Evolutionary conservation across 2,113 vertebrate genomes (phyloP), one percentile per base, ranked within the genome.

Genomic region (Eurypyga helias): DNA sequence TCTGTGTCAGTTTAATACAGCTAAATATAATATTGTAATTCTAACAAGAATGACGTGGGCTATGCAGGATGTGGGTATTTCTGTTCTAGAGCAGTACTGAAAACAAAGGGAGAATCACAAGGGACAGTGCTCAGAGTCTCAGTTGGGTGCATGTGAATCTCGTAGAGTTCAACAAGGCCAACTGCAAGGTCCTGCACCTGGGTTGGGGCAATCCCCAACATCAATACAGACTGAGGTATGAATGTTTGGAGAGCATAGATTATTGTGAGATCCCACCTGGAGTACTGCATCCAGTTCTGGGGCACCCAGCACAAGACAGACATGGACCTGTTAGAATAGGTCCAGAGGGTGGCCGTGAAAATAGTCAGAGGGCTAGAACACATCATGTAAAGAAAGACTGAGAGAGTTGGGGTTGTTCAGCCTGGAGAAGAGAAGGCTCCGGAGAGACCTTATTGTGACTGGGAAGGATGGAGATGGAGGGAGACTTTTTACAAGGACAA

Each of bases 381-480:
- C 11, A 6, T 36, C 1, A 2, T 69, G 0, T n/a, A 17, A 71
- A 18, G 28, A 51, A 10, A 54, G 25, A 5, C 49, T 85, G 18
- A 43, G 45, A 36, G 11, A 36, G 11, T 45, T 82, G 0, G 0
- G 26, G 6, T 73, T 78, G 9, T 77, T 85, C 28, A 36, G 11
- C 46, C 29, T 4, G 4, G 21, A 65, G 57, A 65, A 38, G 43
- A 49, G 45, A 8, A 25, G 26, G 34, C 38, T 61, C 8, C 2
- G 0, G 20, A 10, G 33, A 38, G 29, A n/a, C 33, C 34, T 76
- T 51, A 23, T 1, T 48, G 26, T 14, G 10, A 36, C 33, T 54
- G 17, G 48, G n/a, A 78, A 45, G 34, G 25, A 4, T 1, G 0
- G 33, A 13, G 23, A 4, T 1, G 0, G 33, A 13, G 23, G 16